Conservation (phyloP, 1,140 invertebrate species). For the Drosophila jambulina region DNA sequence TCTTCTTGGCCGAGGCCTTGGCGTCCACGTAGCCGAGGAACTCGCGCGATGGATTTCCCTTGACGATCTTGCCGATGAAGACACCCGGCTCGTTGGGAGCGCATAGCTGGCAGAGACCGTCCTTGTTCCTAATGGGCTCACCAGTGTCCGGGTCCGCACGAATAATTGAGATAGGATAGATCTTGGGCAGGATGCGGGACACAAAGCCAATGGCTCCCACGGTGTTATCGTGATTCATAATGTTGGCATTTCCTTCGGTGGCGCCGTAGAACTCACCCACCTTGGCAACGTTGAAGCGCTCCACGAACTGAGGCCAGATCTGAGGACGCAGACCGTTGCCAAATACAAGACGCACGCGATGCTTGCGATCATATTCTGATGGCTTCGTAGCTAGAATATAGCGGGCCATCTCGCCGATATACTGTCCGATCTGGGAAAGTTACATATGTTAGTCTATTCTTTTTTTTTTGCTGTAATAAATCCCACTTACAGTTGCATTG, state of each 20-base stretch:
- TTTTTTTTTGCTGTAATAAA: slow-evolving; percentile 1
- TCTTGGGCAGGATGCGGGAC: slow-evolving; percentile 92
- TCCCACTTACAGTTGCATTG: slow-evolving; percentile 94
- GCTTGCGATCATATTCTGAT: slow-evolving; percentile 91
- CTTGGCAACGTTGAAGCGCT: slow-evolving; percentile 93
- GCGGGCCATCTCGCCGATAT: slow-evolving; percentile 99
- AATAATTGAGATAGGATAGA: slow-evolving; percentile 96
- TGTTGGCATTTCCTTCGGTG: slow-evolving; percentile 98
- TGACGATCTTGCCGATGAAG: slow-evolving; percentile 97
- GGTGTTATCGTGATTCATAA: slow-evolving; percentile 96
- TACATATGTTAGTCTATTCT: not conserved
- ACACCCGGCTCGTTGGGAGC: slow-evolving; percentile 95
- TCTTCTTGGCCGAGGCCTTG: slow-evolving; percentile 96
- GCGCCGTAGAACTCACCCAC: slow-evolving; percentile 98
- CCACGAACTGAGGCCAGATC: slow-evolving; percentile 97
- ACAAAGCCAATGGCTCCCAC: slow-evolving; percentile 98
- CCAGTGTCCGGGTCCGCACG: slow-evolving; percentile 93
- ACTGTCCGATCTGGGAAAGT: slow-evolving; percentile 88
- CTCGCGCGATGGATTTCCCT: slow-evolving; percentile 91
- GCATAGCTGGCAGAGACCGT: slow-evolving; percentile 92
- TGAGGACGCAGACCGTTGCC: slow-evolving; percentile 98
- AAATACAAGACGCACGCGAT: slow-evolving; percentile 94
- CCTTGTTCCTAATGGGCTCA: slow-evolving; percentile 91
- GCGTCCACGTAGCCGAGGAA: slow-evolving; percentile 97
- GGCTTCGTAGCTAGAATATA: slow-evolving; percentile 96